Conservation (phyloP, 2,797 vertebrate genomes). For the Sebastiscus tertius region DNA sequence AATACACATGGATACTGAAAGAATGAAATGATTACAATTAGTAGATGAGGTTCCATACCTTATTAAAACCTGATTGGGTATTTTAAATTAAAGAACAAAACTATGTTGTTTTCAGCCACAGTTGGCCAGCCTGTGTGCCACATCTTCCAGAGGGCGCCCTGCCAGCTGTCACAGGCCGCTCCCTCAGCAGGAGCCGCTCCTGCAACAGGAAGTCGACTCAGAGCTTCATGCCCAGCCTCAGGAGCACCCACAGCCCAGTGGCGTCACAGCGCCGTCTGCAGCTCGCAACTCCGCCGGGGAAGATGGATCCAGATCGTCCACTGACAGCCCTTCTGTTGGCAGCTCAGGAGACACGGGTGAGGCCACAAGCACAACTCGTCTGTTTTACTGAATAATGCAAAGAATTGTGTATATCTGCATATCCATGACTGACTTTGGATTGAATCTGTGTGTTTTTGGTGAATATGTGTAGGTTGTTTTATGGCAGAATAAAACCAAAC, state of each 20-base stretch:
- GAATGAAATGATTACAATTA: slow-evolving; percentile 21
- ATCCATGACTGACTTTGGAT: background rate
- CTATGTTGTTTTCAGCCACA: slow-evolving; percentile 74
- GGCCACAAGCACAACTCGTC: background rate
- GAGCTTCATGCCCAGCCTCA: slow-evolving; percentile 39
- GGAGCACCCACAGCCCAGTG: slow-evolving; percentile 13
- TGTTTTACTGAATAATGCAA: background rate
- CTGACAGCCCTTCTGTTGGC: slow-evolving; percentile 84
- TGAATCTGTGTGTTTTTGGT: background rate
- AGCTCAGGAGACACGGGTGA: slow-evolving; percentile 85
- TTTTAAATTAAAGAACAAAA: background rate
- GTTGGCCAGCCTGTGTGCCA: slow-evolving; percentile 78
- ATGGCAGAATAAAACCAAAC: background rate
- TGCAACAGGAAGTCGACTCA: slow-evolving; percentile 64
- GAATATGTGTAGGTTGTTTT: background rate
- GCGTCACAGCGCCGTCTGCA: background rate
- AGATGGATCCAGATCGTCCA: slow-evolving; percentile 82
- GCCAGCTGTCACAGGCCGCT: slow-evolving; percentile 51
- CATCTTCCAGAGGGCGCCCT: slow-evolving; percentile 69
- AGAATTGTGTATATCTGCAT: background rate
- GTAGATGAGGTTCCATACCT: background rate
- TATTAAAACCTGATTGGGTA: background rate
- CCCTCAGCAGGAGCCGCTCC: slow-evolving; percentile 56
- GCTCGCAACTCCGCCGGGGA: slow-evolving; percentile 35
- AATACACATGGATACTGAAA: slow-evolving; percentile 6